Conservation (phyloP, 2,797 vertebrate genomes). For the Melanotaenia trifasciata region DNA sequence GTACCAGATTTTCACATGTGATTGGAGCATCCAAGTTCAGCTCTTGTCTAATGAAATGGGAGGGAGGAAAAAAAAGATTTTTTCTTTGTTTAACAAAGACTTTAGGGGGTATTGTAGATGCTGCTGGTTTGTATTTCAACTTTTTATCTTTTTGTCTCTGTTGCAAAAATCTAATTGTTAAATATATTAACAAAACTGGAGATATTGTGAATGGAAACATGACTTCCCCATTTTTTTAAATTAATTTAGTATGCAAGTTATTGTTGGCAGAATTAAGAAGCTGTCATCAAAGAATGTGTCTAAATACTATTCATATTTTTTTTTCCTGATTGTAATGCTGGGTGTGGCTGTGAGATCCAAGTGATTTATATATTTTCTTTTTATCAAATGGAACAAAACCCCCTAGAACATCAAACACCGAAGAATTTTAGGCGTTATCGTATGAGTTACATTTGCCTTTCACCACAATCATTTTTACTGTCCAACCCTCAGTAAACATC, state of each 20-base stretch:
- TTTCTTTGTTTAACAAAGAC: neutral
- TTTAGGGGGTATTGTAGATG: neutral
- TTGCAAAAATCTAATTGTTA: neutral
- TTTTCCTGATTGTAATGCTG: neutral
- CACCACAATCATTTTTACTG: neutral
- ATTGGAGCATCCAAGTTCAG: neutral
- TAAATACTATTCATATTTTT: neutral
- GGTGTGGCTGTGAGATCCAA: conserved; percentile 28
- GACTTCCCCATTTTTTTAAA: neutral
- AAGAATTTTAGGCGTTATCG: conserved; percentile 31
- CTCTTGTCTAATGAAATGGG: neutral
- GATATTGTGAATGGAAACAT: neutral
- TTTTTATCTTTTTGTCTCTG: neutral
- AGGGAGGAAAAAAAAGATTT: neutral
- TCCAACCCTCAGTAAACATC: conserved; percentile 46
- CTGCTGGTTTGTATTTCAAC: neutral
- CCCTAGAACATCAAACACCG: neutral
- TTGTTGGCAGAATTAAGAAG: neutral
- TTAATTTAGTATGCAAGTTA: neutral
- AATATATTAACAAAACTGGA: neutral
- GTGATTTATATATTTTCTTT: conserved; percentile 13
- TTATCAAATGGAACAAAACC: conserved; percentile 4
- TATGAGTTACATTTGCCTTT: conserved; percentile 33
- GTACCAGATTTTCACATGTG: neutral
- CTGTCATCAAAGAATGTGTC: neutral